phyloP scores from a whole-genome alignment of 2,797 vertebrate genomes.

The Varecia variegata region DNA sequence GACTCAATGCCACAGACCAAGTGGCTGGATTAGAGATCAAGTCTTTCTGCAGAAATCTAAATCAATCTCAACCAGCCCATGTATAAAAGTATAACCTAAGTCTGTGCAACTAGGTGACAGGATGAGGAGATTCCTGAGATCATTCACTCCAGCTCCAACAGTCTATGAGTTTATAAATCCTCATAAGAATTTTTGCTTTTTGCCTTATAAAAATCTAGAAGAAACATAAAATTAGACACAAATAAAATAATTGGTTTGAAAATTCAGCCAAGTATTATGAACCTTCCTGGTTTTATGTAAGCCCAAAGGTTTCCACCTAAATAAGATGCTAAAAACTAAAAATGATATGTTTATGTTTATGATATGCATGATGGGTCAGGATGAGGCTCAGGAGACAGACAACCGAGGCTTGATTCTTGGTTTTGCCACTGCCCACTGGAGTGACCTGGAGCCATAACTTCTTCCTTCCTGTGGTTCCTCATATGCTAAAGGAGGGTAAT shows the following conservation, averaged over 20 bases:
- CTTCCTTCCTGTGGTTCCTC: neutral
- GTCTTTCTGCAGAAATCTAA: neutral
- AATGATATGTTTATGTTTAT: neutral
- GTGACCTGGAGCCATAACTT: neutral
- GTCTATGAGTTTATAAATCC: neutral
- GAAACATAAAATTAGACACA: neutral
- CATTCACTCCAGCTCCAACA: neutral
- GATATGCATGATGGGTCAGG: neutral
- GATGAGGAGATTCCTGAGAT: neutral
- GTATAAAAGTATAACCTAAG: neutral
- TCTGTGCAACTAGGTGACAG: neutral
- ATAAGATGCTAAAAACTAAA: neutral
- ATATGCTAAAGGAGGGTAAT: neutral
- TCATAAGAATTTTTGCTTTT: neutral
- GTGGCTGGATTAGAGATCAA: neutral
- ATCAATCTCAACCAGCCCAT: neutral
- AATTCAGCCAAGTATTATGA: neutral
- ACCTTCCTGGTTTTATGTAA: neutral
- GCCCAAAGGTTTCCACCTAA: neutral
- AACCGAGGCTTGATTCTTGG: neutral
- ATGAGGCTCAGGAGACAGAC: neutral
- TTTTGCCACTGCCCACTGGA: neutral
- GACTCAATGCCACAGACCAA: neutral
- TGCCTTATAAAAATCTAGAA: neutral
- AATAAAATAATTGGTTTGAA: conserved; percentile 5